These are phyloP conservation scores for Zelostemma sp. DNA, from an alignment of 1,140 invertebrate species.

Conservation along the genomic window DNA sequence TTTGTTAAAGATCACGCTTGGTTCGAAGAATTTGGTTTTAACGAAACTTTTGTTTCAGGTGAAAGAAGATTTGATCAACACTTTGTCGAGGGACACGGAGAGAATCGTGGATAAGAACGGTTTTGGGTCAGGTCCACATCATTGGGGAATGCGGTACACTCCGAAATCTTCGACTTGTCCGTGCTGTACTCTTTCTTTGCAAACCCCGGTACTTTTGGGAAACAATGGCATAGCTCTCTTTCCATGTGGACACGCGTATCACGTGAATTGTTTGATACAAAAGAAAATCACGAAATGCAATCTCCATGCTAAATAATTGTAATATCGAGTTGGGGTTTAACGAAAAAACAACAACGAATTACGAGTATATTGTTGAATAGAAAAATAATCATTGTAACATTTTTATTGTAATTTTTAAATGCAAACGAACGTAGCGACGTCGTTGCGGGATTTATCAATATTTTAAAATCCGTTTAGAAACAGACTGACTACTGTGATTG, in stretches of 20 bases:
- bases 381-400: neutral
- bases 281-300: constrained; percentile 65
- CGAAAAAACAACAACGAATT: too few relatives aligned
- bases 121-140: constrained; percentile 60
- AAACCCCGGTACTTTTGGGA: constrained; percentile 63
- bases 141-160: constrained; percentile 65
- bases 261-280: constrained; percentile 67
- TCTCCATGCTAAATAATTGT: constrained; percentile 56
- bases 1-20: constrained; percentile 1
- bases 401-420: neutral
- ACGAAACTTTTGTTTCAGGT: constrained; percentile 51
- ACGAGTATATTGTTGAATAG: neutral
- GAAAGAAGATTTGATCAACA: constrained; percentile 45
- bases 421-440: too few relatives aligned
- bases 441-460: too few relatives aligned
- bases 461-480: neutral
- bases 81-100: constrained; percentile 58
- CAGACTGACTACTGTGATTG: constrained; percentile 3
- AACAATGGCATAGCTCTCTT: constrained; percentile 66
- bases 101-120: constrained; percentile 48
- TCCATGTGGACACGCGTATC: constrained; percentile 66
- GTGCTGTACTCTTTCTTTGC: constrained; percentile 62
- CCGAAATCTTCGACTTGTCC: constrained; percentile 58
- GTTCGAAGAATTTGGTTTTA: too few relatives aligned
- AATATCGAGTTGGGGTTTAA: too few relatives aligned